Evolutionary conservation across 2,113 vertebrate species (phyloP).

Genomic region (Grus americana): DNA sequence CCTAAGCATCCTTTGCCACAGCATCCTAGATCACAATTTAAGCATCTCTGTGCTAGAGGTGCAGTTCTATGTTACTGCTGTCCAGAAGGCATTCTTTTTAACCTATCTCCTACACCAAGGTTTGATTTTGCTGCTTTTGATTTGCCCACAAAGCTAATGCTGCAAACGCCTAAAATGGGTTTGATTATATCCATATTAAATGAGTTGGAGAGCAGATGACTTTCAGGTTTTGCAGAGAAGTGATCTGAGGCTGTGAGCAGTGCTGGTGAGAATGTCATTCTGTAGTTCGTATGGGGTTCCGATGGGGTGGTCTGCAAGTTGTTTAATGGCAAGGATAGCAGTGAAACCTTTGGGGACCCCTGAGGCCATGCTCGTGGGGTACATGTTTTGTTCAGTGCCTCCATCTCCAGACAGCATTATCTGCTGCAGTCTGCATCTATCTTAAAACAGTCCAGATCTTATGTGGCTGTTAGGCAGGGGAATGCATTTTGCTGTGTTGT

Average conservation of each 20-base stretch:
- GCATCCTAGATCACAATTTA: not conserved
- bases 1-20: rapidly evolving
- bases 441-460: not conserved
- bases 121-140: not conserved
- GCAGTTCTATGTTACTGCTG: not conserved
- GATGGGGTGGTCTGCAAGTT: not conserved
- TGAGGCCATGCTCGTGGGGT: rapidly evolving
- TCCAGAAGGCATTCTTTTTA: not conserved
- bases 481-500: not conserved
- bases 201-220: not conserved
- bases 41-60: not conserved
- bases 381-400: not conserved
- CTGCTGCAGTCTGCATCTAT: not conserved
- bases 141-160: not conserved
- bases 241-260: not conserved
- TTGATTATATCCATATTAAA: not conserved
- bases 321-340: not conserved
- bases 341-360: not conserved
- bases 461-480: not conserved
- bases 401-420: not conserved
- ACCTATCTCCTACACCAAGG: not conserved
- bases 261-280: not conserved
- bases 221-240: not conserved
- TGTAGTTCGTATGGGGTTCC: not conserved
- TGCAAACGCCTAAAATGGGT: not conserved